Conservation (phyloP, 1,140 invertebrate species). For the Brachionus plicatilis region DNA sequence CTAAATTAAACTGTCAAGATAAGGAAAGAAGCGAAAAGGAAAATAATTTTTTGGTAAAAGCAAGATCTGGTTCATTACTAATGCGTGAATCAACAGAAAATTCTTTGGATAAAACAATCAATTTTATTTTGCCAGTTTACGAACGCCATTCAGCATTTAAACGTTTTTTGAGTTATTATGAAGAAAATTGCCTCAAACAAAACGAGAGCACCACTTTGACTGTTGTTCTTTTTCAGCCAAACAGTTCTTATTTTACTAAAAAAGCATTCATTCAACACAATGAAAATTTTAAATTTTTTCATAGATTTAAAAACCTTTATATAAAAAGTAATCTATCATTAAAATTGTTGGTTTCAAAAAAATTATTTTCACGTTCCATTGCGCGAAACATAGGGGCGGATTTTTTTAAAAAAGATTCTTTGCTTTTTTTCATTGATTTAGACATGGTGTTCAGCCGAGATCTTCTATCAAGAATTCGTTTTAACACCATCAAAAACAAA, state of each 20-base stretch:
- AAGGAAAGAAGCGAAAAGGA: neutral
- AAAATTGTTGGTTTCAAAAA: neutral
- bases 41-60: neutral
- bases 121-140: constrained; percentile 1
- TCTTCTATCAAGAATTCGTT: constrained; percentile 49
- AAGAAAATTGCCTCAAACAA: neutral
- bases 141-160: neutral
- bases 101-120: neutral
- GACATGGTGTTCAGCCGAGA: constrained; percentile 56
- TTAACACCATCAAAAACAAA: constrained; percentile 56
- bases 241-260: neutral
- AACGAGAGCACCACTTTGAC: neutral
- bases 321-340: neutral
- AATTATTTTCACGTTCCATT: constrained; percentile 42
- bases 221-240: neutral
- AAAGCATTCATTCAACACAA: neutral
- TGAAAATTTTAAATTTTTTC: neutral
- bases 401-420: constrained; percentile 59
- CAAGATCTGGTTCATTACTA: neutral
- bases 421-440: constrained; percentile 66
- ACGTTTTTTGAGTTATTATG: neutral
- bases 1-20: neutral
- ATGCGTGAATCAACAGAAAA: neutral
- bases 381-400: constrained; percentile 51
- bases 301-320: neutral